Conservation (phyloP, 2,888 invertebrate genomes). For the Cryptus viduatorius region DNA sequence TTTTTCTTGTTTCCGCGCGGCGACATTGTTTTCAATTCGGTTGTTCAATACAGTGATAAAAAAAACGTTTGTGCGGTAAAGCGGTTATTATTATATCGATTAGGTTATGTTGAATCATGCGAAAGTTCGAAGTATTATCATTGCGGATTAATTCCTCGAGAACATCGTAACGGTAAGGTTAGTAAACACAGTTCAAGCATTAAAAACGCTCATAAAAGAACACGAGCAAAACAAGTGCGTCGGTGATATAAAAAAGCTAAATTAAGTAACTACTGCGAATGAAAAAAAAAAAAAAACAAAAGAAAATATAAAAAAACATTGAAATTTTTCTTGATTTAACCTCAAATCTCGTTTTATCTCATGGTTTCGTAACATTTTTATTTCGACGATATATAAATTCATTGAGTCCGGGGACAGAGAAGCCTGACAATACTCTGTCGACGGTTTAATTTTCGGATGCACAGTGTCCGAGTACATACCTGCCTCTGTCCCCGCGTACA, state of each 20-base stretch:
- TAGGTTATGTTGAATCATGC: no score
- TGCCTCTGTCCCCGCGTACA: not conserved
- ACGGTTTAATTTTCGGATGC: constrained; percentile 40
- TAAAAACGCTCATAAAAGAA: no score
- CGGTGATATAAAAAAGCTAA: not conserved
- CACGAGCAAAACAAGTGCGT: not conserved
- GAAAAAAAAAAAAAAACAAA: constrained; percentile 5
- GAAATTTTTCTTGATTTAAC: not conserved
- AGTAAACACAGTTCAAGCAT: no score
- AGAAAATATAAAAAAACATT: not conserved
- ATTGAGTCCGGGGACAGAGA: not conserved
- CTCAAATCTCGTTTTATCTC: constrained; percentile 20
- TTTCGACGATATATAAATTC: constrained; percentile 20
- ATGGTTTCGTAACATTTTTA: constrained; percentile 36
- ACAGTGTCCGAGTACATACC: not conserved
- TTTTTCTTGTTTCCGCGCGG: no score
- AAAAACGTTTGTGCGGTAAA: no score
- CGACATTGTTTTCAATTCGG: no score
- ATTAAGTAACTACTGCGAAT: not conserved
- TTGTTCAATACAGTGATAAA: no score
- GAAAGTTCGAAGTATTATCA: no score
- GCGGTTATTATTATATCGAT: no score
- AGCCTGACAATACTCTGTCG: constrained; percentile 31
- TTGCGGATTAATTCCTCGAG: no score
- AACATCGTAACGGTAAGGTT: no score